These are phyloP conservation scores for Sarcophaga bullata DNA, from an alignment of 1,140 invertebrate species.

Conservation along the genomic window DNA sequence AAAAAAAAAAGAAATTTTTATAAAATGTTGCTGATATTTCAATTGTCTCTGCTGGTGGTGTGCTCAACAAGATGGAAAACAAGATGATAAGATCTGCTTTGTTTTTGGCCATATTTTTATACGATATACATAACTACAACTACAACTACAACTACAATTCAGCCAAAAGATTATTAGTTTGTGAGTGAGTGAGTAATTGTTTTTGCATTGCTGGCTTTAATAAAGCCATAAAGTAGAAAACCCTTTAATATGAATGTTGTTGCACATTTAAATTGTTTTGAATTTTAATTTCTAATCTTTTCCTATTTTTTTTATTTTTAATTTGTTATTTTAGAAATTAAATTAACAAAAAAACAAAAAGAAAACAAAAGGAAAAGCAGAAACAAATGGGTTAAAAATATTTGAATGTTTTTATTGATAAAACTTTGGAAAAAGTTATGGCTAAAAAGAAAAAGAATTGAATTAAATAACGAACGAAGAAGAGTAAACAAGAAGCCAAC, in stretches of 20 bases:
- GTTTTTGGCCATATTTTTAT: neutral
- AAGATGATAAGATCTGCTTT: neutral
- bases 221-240: neutral
- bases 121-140: no score
- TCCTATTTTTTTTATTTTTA: neutral
- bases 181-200: neutral
- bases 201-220: neutral
- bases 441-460: neutral
- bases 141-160: neutral
- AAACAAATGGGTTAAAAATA: neutral
- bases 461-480: no score
- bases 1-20: neutral
- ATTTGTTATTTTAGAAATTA: neutral
- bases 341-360: slow-evolving; percentile 4
- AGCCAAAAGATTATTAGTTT: neutral
- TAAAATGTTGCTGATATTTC: slow-evolving; percentile 40
- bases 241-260: neutral
- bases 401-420: slow-evolving; percentile 25
- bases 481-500: neutral
- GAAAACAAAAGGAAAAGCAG: neutral
- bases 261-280: neutral
- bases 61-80: slow-evolving; percentile 18
- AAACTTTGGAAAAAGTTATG: slow-evolving; percentile 13
- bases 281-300: neutral
- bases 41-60: slow-evolving; percentile 39